Percentiles rank a stretch among this genome's conserved stretches.
Evolutionary conservation across 2,113 vertebrate genomes (phyloP).

Genomic region (Phaethornis superciliosus): DNA sequence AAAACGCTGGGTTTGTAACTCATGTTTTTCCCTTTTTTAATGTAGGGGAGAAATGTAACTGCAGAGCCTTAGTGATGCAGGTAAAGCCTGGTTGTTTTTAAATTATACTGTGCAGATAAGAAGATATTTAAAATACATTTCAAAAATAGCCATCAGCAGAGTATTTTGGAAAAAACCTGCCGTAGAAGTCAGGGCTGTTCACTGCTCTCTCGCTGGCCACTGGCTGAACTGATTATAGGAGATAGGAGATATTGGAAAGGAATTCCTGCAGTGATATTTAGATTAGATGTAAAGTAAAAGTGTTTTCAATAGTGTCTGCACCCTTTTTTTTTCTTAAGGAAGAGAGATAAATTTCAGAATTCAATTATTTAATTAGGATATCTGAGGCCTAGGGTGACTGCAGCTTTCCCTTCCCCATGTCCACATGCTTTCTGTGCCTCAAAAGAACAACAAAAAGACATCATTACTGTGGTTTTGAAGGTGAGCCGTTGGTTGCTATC

Average conservation of each 20-base stretch:
- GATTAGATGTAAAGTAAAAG: neutral
- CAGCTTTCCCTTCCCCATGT: neutral
- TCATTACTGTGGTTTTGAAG: neutral
- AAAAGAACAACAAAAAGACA: neutral
- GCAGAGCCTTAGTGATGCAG: neutral
- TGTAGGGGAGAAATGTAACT: neutral
- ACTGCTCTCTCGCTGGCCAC: neutral
- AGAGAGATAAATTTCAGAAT: neutral
- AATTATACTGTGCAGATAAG: neutral
- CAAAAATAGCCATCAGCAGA: neutral
- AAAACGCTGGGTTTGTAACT: neutral
- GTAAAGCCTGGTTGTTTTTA: neutral
- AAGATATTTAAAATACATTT: neutral
- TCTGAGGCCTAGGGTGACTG: neutral
- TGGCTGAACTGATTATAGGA: neutral
- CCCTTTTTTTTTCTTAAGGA: neutral
- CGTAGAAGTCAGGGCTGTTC: neutral
- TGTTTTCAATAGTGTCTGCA: neutral
- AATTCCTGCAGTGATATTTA: neutral
- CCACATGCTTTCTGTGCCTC: neutral
- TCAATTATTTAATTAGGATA: neutral
- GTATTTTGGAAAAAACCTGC: neutral
- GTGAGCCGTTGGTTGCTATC: neutral
- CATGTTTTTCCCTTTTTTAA: neutral
- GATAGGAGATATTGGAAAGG: neutral